Evolutionary conservation across 1,140 invertebrate genomes (phyloP).

Genomic region (Teleopsis dalmanni): DNA sequence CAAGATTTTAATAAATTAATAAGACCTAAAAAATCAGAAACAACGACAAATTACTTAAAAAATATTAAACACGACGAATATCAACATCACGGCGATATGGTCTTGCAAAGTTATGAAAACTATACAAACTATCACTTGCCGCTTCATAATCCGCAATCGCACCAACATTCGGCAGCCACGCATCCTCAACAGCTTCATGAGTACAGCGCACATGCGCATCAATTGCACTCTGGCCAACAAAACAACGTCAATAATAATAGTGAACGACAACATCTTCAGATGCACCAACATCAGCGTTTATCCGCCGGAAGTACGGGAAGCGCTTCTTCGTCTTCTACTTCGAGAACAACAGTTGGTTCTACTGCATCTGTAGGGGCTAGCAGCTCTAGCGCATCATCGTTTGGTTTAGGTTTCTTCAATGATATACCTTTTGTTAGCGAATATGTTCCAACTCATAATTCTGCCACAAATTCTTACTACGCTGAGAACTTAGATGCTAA

Average conservation of each 20-base stretch:
- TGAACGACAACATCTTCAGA: conserved; percentile 11
- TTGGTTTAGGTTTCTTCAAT: conserved; percentile 38
- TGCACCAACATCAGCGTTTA: conserved; percentile 26
- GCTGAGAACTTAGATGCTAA: conserved; percentile 40
- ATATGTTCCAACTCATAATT: conserved; percentile 12
- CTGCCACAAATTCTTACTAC: conserved; percentile 28
- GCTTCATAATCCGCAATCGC: conserved; percentile 7
- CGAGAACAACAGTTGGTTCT: conserved; percentile 8
- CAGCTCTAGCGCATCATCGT: conserved; percentile 30
- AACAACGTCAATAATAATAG: conserved; percentile 9
- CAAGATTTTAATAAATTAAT: too few species aligned
- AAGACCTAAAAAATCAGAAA: conserved; percentile 2
- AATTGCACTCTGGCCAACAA: conserved; percentile 10
- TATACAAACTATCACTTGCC: conserved; percentile 34
- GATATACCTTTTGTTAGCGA: conserved; percentile 32
- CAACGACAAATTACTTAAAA: background rate
- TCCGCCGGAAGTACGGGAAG: conserved; percentile 40
- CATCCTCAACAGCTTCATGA: conserved; percentile 16
- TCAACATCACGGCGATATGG: conserved; percentile 19
- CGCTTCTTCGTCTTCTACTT: conserved; percentile 28
- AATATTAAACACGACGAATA: background rate
- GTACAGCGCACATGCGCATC: conserved; percentile 15
- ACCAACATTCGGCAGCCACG: conserved; percentile 16
- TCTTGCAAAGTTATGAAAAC: conserved; percentile 37
- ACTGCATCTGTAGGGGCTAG: conserved; percentile 19